A percentile compares a stretch with the other conserved stretches of the same genome.
Evolutionary conservation across 2,797 vertebrate species (phyloP).

Genomic region (Carcharodon carcharias): DNA sequence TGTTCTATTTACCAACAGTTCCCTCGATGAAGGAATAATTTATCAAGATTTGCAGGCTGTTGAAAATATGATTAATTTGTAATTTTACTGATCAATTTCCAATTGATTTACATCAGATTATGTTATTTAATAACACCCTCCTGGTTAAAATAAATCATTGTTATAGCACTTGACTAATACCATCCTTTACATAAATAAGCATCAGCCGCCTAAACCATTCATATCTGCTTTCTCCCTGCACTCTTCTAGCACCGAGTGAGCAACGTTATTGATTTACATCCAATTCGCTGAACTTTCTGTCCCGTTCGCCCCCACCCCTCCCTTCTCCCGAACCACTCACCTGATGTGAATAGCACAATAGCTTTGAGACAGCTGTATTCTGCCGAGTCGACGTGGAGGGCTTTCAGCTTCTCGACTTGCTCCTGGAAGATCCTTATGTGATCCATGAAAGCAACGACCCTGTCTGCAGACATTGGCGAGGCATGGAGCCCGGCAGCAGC

Average conservation of each 20-base stretch:
- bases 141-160: constrained; percentile 4
- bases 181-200: constrained; percentile 1
- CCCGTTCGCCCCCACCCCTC: constrained; percentile 26
- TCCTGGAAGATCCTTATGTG: constrained; percentile 99
- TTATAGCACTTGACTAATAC: constrained; percentile 11
- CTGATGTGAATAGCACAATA: constrained; percentile 97
- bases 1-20: constrained; percentile 23
- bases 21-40: background rate
- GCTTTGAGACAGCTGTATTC: constrained; percentile 99
- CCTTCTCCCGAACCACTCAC: constrained; percentile 60
- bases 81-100: constrained; percentile 17
- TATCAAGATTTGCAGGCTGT: background rate
- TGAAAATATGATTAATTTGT: constrained; percentile 8
- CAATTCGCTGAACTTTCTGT: constrained; percentile 18
- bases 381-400: constrained; percentile 93
- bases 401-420: constrained; percentile 98
- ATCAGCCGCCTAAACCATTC: background rate
- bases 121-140: constrained; percentile 15
- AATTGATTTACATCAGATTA: constrained; percentile 24
- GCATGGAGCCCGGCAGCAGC: constrained; percentile 95
- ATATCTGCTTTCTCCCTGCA: background rate
- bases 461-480: constrained; percentile 94
- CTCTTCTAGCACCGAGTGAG: background rate
- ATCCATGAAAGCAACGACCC: constrained; percentile 99
- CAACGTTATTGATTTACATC: constrained; percentile 26